Conservation (phyloP, 35 echinoderm and acorn worm genomes). For the Heliocidaris erythrogramma region DNA sequence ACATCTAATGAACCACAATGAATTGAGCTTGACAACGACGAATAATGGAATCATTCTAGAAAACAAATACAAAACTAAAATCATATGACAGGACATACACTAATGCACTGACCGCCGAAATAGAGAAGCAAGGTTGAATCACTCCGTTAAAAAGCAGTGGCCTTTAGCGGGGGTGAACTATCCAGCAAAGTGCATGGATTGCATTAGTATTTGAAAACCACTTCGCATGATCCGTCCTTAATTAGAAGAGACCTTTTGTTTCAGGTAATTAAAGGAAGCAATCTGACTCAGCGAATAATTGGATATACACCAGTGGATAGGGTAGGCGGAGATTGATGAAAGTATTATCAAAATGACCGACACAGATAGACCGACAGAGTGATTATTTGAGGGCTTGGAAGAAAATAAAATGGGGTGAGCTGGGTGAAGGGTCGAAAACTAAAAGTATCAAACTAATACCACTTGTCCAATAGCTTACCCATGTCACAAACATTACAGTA, state of each 20-base stretch:
- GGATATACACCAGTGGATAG: not conserved
- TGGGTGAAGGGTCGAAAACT: no score
- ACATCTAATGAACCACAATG: not conserved
- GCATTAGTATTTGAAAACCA: not conserved
- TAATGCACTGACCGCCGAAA: not conserved
- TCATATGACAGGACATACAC: not conserved
- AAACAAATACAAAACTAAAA: not conserved
- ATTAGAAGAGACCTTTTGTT: conserved; percentile 1
- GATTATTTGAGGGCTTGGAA: no score
- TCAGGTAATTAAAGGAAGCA: conserved; percentile 17
- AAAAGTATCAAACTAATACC: no score
- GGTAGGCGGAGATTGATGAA: not conserved
- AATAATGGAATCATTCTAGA: not conserved
- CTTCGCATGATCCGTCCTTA: not conserved
- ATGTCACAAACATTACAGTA: no score
- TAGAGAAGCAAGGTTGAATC: not conserved
- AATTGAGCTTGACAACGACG: not conserved
- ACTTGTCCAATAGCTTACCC: no score
- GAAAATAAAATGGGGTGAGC: no score
- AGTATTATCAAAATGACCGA: not conserved
- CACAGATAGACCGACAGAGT: not conserved
- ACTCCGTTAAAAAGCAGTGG: not conserved
- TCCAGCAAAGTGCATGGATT: not conserved
- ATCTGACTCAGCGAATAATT: not conserved
- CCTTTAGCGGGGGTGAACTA: not conserved